Percentiles rank a stretch among this genome's conserved stretches.
phyloP scores from a whole-genome alignment of 2,888 invertebrate species.

The Lasioglossum villosulum region DNA sequence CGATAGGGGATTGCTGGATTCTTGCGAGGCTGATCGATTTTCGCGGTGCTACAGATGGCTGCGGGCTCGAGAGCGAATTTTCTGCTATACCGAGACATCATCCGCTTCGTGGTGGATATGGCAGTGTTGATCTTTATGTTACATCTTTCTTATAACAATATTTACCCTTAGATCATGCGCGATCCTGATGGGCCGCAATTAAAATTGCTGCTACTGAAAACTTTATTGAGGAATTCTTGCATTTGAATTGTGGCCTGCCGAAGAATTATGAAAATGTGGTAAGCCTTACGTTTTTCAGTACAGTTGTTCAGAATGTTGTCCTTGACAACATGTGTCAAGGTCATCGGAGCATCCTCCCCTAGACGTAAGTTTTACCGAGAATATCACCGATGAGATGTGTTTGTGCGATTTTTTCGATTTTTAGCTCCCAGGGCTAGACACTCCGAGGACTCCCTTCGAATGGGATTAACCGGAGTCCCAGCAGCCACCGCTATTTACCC shows the following conservation, averaged over 20 bases:
- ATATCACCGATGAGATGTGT: background rate
- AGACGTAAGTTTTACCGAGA: too few relatives aligned
- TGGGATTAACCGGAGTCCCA: conserved; percentile 28
- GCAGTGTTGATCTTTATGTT: background rate
- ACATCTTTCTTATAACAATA: background rate
- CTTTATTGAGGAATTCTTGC: too few relatives aligned
- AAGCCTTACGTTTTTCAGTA: too few relatives aligned
- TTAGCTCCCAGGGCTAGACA: background rate
- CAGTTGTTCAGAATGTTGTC: too few relatives aligned
- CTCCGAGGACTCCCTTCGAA: conserved; percentile 15
- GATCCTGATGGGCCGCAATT: background rate
- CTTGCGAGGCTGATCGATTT: background rate
- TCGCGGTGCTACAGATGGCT: background rate
- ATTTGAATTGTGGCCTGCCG: too few relatives aligned
- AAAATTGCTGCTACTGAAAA: too few relatives aligned
- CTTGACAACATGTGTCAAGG: too few relatives aligned
- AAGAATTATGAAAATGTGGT: too few relatives aligned
- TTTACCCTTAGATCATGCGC: too few relatives aligned
- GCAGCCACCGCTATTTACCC: conserved; percentile 43
- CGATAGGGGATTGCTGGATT: background rate
- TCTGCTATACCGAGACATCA: background rate
- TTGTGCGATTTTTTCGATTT: too few relatives aligned
- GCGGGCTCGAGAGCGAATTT: background rate
- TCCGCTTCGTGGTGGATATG: background rate
- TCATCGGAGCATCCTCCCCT: too few relatives aligned